Conservation (phyloP, 2,113 vertebrate species). For the Halichoerus grypus region DNA sequence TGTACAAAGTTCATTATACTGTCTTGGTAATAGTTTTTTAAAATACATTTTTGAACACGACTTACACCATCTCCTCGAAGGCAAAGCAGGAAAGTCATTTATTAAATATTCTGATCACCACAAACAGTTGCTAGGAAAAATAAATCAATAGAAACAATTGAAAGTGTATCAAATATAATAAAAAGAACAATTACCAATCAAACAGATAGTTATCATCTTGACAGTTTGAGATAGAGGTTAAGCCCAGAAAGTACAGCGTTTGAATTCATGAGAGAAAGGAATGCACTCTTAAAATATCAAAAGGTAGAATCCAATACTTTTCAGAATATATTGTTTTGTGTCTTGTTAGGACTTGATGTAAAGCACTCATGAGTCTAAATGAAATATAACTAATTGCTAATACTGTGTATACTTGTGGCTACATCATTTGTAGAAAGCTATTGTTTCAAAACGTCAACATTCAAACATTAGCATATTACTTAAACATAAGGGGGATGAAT, state of each 20-base stretch:
- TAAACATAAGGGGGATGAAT: background rate
- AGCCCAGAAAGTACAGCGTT: slow-evolving; percentile 7
- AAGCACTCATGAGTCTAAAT: background rate
- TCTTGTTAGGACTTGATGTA: background rate
- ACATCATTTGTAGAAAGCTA: slow-evolving; percentile 17
- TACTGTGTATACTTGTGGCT: background rate
- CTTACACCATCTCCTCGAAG: slow-evolving; percentile 1
- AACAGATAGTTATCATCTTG: slow-evolving; percentile 51
- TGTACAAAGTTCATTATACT: background rate
- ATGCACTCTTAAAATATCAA: background rate
- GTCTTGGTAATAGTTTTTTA: background rate
- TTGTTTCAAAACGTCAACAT: slow-evolving; percentile 25
- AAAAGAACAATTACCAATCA: slow-evolving; percentile 36
- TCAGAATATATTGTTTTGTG: background rate
- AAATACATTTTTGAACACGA: background rate
- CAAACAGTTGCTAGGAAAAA: slow-evolving; percentile 26
- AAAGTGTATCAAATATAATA: slow-evolving; percentile 65
- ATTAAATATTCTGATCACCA: slow-evolving; percentile 52
- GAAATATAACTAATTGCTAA: background rate
- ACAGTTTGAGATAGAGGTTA: slow-evolving; percentile 51
- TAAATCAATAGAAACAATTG: slow-evolving; percentile 69
- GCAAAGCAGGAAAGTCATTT: background rate
- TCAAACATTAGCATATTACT: background rate
- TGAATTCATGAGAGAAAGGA: slow-evolving; percentile 41
- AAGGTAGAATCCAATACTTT: background rate